A percentile compares a stretch with the other conserved stretches of the same genome.
These are phyloP conservation scores for Radopholus similis DNA, from an alignment of 1,140 invertebrate species.

Conservation along the genomic window DNA sequence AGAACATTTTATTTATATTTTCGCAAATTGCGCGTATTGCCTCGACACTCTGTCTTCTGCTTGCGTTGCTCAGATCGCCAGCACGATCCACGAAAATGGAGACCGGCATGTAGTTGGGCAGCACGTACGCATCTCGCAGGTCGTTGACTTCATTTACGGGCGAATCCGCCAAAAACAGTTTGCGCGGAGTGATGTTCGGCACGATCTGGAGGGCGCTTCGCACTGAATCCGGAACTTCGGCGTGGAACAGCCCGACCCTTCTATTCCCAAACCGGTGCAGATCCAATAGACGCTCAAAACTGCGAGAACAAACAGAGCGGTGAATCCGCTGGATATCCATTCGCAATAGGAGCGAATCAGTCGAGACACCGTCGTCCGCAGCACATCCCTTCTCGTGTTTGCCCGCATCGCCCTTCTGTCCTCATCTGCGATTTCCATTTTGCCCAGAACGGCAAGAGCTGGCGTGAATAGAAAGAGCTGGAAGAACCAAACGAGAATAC, in stretches of 20 bases:
- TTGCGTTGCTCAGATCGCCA: constrained; percentile 34
- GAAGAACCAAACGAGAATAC: neutral
- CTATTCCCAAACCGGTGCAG: too few species aligned
- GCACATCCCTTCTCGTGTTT: neutral
- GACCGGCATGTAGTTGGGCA: constrained; percentile 46
- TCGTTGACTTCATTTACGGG: constrained; percentile 39
- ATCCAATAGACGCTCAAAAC: constrained; percentile 36
- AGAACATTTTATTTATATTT: too few species aligned
- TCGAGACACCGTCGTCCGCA: constrained; percentile 4
- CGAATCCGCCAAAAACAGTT: constrained; percentile 40
- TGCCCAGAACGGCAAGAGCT: constrained; percentile 29
- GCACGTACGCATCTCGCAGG: constrained; percentile 43
- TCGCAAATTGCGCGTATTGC: too few species aligned
- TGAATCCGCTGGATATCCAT: constrained; percentile 38
- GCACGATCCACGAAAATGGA: constrained; percentile 47
- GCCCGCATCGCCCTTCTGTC: neutral
- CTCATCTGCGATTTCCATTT: constrained; percentile 23
- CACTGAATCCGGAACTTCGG: too few species aligned
- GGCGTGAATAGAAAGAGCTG: constrained; percentile 44
- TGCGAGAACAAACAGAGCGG: constrained; percentile 21
- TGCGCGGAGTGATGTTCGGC: constrained; percentile 35
- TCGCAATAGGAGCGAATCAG: constrained; percentile 28
- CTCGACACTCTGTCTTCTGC: constrained; percentile 2
- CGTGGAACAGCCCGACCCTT: too few species aligned
- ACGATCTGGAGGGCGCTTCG: constrained; percentile 15